phyloP scores from a whole-genome alignment of 1,140 invertebrate genomes.

The Drosophila parabipectinata region DNA sequence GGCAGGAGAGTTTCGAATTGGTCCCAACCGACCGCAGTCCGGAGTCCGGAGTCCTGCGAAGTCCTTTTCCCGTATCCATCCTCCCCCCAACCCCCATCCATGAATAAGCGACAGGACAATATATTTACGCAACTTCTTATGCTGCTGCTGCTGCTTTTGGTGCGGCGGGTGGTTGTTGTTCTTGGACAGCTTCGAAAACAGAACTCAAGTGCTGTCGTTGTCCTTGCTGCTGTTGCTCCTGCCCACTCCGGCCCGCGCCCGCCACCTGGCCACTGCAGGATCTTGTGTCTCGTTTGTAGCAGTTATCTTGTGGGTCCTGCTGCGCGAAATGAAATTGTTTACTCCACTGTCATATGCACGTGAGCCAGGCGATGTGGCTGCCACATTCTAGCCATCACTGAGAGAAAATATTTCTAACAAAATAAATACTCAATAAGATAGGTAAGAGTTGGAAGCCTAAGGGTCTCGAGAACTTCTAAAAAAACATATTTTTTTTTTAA shows the following conservation, averaged over 20 bases:
- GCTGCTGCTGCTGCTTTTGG: constrained; percentile 59
- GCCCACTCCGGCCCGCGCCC: neutral
- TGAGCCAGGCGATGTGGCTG: constrained; percentile 53
- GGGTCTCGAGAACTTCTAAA: neutral
- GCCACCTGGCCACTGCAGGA: constrained; percentile 57
- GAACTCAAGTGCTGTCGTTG: constrained; percentile 69
- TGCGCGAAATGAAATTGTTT: constrained; percentile 80
- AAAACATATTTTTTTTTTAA: neutral
- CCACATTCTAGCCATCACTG: constrained; percentile 20
- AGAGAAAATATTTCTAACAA: neutral
- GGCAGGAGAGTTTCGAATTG: constrained; percentile 35
- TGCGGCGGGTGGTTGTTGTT: constrained; percentile 59
- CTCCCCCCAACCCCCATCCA: neutral
- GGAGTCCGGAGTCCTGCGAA: constrained; percentile 23
- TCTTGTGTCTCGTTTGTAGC: constrained; percentile 79
- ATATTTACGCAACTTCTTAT: constrained; percentile 82
- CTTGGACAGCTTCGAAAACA: constrained; percentile 47
- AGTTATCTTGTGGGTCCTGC: constrained; percentile 76
- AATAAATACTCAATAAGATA: neutral
- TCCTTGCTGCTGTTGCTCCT: constrained; percentile 29
- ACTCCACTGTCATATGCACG: constrained; percentile 81
- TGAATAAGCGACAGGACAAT: constrained; percentile 72
- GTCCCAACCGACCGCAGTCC: constrained; percentile 46
- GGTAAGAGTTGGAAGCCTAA: neutral
- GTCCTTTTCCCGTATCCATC: constrained; percentile 35